A percentile compares a stretch with the other conserved stretches of the same genome.
Conservation (phyloP, 1,140 invertebrate genomes). For the Drosophila nebulosa region DNA sequence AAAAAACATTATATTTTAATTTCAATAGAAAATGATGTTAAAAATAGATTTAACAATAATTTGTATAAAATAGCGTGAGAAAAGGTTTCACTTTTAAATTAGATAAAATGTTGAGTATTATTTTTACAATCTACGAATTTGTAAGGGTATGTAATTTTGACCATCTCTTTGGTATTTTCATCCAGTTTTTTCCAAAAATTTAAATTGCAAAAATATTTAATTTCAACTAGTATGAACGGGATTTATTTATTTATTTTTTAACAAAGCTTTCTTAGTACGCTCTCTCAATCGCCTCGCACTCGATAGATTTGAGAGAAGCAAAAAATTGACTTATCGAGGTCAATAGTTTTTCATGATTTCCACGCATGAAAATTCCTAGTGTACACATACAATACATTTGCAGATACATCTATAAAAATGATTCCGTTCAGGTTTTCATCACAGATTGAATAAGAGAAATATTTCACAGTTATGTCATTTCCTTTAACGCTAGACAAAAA, state of each 20-base stretch:
- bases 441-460: not conserved
- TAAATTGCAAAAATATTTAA: conserved; percentile 13
- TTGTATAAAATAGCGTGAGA: too few species aligned
- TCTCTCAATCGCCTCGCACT: not conserved
- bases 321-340: not conserved
- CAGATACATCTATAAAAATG: not conserved
- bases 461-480: conserved; percentile 54
- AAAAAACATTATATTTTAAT: too few species aligned
- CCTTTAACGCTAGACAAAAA: conserved; percentile 17
- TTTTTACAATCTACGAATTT: not conserved
- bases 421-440: not conserved
- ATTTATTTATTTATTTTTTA: conserved; percentile 49
- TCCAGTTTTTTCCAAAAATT: not conserved
- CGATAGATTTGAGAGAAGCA: not conserved
- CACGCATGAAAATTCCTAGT: not conserved
- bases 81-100: too few species aligned
- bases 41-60: too few species aligned
- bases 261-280: conserved; percentile 14
- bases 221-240: conserved; percentile 26
- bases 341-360: not conserved
- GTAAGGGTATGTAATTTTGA: not conserved
- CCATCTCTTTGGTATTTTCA: not conserved
- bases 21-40: too few species aligned
- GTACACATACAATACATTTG: not conserved
- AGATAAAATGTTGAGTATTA: too few species aligned